Evolutionary conservation across 64 coral and sea anemone species (phyloP).

Genomic region (Acropora yongei): DNA sequence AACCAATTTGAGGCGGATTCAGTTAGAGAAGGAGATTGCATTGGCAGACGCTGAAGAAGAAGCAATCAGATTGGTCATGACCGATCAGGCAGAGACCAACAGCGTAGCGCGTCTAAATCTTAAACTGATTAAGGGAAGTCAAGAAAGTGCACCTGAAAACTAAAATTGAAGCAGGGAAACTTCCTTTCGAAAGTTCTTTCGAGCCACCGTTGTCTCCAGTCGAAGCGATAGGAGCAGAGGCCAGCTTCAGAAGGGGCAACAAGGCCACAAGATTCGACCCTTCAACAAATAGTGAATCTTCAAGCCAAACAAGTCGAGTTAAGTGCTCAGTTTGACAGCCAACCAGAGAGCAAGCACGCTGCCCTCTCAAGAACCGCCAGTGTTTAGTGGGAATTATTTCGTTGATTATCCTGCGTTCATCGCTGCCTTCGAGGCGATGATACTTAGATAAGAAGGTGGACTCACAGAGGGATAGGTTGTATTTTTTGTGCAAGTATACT

Average conservation of each 20-base stretch:
- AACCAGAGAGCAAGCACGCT: constrained; percentile 50
- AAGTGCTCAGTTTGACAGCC: constrained; percentile 30
- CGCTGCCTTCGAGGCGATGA: constrained; percentile 58
- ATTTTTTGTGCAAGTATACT: no score
- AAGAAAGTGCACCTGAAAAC: background rate
- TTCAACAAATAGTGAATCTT: constrained; percentile 53
- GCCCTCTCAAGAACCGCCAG: constrained; percentile 42
- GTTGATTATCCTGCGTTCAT: constrained; percentile 46
- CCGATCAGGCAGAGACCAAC: constrained; percentile 3
- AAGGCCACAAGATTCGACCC: constrained; percentile 1
- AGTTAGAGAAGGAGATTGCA: constrained; percentile 66
- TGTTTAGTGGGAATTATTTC: constrained; percentile 33
- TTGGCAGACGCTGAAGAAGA: constrained; percentile 68
- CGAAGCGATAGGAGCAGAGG: background rate
- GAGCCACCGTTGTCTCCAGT: background rate
- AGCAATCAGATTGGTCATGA: constrained; percentile 28
- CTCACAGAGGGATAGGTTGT: background rate
- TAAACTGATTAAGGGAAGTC: background rate
- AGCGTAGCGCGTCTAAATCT: background rate
- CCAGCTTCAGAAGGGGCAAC: background rate
- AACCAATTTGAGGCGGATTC: constrained; percentile 48
- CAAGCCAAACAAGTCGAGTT: constrained; percentile 73
- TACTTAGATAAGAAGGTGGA: constrained; percentile 14
- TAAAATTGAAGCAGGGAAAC: background rate
- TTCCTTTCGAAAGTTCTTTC: background rate